phyloP scores from a whole-genome alignment of 2,888 invertebrate species.

The Hesperia comma region DNA sequence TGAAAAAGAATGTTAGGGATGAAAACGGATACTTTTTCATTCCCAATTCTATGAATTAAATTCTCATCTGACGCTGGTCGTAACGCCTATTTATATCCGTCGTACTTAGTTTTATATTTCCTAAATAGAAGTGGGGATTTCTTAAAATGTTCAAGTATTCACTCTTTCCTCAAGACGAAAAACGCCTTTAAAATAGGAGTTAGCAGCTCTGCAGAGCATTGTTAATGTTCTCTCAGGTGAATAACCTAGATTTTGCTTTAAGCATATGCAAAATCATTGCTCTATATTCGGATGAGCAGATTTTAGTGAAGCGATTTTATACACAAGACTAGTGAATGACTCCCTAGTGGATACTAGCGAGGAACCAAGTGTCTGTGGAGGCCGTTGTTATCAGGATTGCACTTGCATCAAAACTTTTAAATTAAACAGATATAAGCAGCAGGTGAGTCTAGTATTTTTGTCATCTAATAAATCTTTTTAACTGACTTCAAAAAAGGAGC shows the following conservation, averaged over 20 bases:
- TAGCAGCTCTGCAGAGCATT: conserved; percentile 6
- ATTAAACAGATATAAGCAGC: too few relatives aligned
- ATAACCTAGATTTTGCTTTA: conserved; percentile 18
- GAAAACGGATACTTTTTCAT: too few relatives aligned
- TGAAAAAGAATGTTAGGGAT: too few relatives aligned
- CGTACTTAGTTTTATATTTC: neutral
- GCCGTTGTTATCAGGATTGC: too few relatives aligned
- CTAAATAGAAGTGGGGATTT: neutral
- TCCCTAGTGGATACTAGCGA: neutral
- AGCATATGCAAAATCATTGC: conserved; percentile 22
- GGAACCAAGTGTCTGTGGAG: too few relatives aligned
- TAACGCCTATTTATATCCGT: too few relatives aligned
- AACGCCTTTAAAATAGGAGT: neutral
- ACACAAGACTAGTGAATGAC: neutral
- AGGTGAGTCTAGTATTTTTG: too few relatives aligned
- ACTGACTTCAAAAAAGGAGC: too few relatives aligned
- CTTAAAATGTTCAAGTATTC: neutral
- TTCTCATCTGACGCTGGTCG: too few relatives aligned
- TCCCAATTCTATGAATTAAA: too few relatives aligned
- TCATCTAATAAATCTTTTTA: too few relatives aligned
- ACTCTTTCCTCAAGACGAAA: neutral
- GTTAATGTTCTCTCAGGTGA: conserved; percentile 18
- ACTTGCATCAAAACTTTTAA: too few relatives aligned
- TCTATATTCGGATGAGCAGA: conserved; percentile 16
- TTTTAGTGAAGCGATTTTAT: conserved; percentile 6